Conservation (phyloP, 2,888 invertebrate species). For the Ariolimax columbianus region DNA sequence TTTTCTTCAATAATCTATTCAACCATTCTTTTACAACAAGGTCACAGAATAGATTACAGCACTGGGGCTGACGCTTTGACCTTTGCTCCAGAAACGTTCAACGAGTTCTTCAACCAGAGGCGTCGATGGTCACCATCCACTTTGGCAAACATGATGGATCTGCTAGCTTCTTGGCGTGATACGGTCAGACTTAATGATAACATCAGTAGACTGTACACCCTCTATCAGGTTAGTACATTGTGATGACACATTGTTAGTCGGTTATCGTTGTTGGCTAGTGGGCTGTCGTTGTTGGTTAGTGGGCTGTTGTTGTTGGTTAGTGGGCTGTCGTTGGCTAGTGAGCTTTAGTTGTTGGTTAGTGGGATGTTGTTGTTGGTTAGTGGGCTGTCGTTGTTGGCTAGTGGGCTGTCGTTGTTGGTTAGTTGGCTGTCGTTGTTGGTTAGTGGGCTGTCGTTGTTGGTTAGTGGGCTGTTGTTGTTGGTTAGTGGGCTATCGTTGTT, state of each 20-base stretch:
- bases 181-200: slow-evolving; percentile 74
- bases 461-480: too few relatives aligned
- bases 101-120: slow-evolving; percentile 78
- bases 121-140: slow-evolving; percentile 77
- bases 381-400: too few relatives aligned
- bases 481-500: too few relatives aligned
- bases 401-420: too few relatives aligned
- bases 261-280: too few relatives aligned
- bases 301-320: too few relatives aligned
- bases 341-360: slow-evolving; percentile 95
- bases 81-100: slow-evolving; percentile 76
- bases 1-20: not conserved
- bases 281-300: too few relatives aligned
- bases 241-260: too few relatives aligned
- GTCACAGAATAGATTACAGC: slow-evolving; percentile 76
- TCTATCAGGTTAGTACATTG: slow-evolving; percentile 62
- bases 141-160: slow-evolving; percentile 76
- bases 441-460: too few relatives aligned
- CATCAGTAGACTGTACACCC: slow-evolving; percentile 73
- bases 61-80: slow-evolving; percentile 77
- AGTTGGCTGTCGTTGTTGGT: too few relatives aligned
- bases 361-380: too few relatives aligned
- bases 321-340: slow-evolving; percentile 93
- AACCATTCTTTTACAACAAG: slow-evolving; percentile 76
- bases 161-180: slow-evolving; percentile 71